Base-by-base conservation (phyloP, 2,888 invertebrate genomes). In the Drosophila lutescens region DNA sequence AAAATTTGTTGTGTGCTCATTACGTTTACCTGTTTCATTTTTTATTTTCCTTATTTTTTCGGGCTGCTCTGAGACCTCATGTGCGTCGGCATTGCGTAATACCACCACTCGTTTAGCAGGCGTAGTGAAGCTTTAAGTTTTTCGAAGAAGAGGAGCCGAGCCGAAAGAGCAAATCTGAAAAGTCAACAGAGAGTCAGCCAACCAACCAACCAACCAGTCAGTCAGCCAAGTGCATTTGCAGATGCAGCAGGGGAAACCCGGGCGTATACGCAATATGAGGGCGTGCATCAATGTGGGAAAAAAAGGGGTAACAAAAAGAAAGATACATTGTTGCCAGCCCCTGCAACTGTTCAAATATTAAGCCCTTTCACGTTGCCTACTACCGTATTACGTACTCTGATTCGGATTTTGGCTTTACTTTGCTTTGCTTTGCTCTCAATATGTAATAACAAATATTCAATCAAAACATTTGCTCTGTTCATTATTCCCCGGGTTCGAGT, bases 51-150 rank as follows among this genome's bases (percentile, higher is more conserved):
- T 41, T 8, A 4, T 17, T 38, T 44, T 20, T 32, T 38, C 50
- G 32, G 32, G 26, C 47, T 13, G 59, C 38, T 13, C 30, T 53
- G 51, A 34, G 62, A 77, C 69, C 78, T 85, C 88, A 82, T 83
- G 86, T 89, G 89, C 89, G 89, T 88, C 69, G 26, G 26, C 62
- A 62, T 84, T 84, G 89, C 89, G 88, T 88, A 84, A 84, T 82
- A 79, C 78, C 66, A 82, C 50, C 66, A 82, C 50, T 87, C 73
- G 87, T 85, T 83, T 87, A 85, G 66, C 85, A 66, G 86, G 72
- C 84, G 86, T 86, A 79, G 77, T 81, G 68, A 84, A 81, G 53
- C 63, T 57, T 36, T 20, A 44, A 56, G 61, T 49, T 34, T 49
- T 34, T 49, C 26, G 32, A 53, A 82, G 80, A 88, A 74, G 70